phyloP scores from a whole-genome alignment of 2,797 vertebrate genomes.

The Mastacembelus armatus region DNA sequence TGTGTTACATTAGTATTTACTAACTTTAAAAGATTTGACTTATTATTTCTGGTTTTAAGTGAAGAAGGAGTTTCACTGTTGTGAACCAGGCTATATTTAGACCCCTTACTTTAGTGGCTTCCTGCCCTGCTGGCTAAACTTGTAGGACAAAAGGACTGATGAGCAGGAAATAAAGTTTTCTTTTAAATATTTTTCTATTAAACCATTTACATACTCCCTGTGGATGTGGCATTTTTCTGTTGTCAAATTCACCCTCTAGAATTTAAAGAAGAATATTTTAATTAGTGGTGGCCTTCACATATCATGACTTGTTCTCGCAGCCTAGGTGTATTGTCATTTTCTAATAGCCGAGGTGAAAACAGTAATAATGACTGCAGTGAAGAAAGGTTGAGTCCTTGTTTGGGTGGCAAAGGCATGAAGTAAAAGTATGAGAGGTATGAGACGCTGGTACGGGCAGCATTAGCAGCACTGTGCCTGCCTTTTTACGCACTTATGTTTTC shows the following conservation, averaged over 20 bases:
- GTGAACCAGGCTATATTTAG: conserved; percentile 24
- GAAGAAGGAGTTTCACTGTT: conserved; percentile 24
- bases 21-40: not conserved
- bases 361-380: not conserved
- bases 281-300: fast-evolving
- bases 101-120: conserved; percentile 3
- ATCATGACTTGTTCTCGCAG: not conserved
- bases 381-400: conserved; percentile 8
- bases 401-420: conserved; percentile 1
- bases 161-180: too few relatives aligned
- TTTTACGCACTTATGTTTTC: not conserved
- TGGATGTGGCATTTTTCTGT: too few relatives aligned
- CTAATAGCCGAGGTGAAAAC: not conserved
- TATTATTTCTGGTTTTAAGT: conserved; percentile 12
- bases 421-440: conserved; percentile 57
- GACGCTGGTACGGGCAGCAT: not conserved
- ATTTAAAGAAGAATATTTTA: too few relatives aligned
- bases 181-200: too few relatives aligned
- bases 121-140: not conserved
- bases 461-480: conserved; percentile 25
- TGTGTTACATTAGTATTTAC: not conserved
- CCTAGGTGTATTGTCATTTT: not conserved
- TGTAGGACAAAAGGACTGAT: not conserved
- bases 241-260: too few relatives aligned
- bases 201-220: too few relatives aligned